Percentiles rank a stretch among this genome's conserved stretches.
Conservation (phyloP, 2,888 invertebrate species). For the Girardia tigrina region DNA sequence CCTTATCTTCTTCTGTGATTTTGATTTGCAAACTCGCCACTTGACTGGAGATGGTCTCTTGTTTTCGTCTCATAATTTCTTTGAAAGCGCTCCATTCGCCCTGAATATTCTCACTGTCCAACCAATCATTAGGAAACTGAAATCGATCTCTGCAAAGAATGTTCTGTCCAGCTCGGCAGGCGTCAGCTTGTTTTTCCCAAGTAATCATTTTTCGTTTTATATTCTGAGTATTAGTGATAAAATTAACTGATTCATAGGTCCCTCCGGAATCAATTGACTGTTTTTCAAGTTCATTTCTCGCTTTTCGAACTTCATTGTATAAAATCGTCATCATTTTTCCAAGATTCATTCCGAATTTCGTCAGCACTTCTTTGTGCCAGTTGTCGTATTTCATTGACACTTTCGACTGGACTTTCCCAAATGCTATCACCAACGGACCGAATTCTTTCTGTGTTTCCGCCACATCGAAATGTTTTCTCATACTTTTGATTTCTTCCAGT, state of each 20-base stretch:
- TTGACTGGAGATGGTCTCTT: slow-evolving; percentile 54
- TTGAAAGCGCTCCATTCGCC: slow-evolving; percentile 99
- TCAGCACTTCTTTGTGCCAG: slow-evolving; percentile 95
- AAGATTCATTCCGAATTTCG: slow-evolving; percentile 83
- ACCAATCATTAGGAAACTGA: slow-evolving; percentile 90
- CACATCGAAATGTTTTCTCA: slow-evolving; percentile 86
- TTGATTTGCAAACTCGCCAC: slow-evolving; percentile 68
- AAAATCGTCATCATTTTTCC: slow-evolving; percentile 91
- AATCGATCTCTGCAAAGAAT: slow-evolving; percentile 88
- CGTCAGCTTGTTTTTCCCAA: slow-evolving; percentile 56
- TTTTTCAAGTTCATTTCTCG: slow-evolving; percentile 80
- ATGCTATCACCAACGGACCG: slow-evolving; percentile 91
- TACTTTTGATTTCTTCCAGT: slow-evolving; percentile 80
- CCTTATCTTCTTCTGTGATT: slow-evolving; percentile 95
- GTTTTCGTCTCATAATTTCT: slow-evolving; percentile 93
- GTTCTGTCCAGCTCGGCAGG: slow-evolving; percentile 83
- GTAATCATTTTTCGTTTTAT: slow-evolving; percentile 79
- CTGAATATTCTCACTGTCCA: slow-evolving; percentile 94
- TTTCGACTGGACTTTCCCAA: slow-evolving; percentile 96
- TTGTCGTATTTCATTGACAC: slow-evolving; percentile 97
- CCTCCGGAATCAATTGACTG: slow-evolving; percentile 95
- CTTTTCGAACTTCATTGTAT: slow-evolving; percentile 66
- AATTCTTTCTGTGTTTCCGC: slow-evolving; percentile 89
- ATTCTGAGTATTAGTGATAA: slow-evolving; percentile 94
- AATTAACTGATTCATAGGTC: slow-evolving; percentile 90